Evolutionary conservation across 2,113 vertebrate genomes (phyloP), one percentile per base, ranked within the genome.

Genomic region (Menura novaehollandiae): DNA sequence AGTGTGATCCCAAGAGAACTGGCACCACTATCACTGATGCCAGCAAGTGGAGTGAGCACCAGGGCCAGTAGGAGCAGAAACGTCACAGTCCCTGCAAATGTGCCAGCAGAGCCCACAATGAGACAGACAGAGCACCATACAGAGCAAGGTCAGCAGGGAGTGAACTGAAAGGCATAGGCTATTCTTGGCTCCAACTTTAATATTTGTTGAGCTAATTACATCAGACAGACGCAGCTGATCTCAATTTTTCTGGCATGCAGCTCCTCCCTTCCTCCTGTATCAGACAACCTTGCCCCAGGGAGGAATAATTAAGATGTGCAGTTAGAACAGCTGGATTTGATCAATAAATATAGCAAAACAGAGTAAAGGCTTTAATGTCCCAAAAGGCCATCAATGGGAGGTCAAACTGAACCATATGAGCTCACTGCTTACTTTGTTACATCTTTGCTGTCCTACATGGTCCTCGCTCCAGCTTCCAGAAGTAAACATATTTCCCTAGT

Each of bases 1-100:
- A 3, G 4, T 72, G 53, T 7, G 13, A 76, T 33, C 53, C 49
- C 49, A 72, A n/a, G 27, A 35, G 16, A 80, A 63, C 13, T 0
- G 0, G 10, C 15, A n/a, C 7, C 39, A 20, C 28, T 23, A 19
- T 58, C 13, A 20, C 2, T 0, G 0, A 8, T 66, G 58, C 53
- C 51, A 51, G 33, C 0, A 1, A 72, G 18, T 17, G 17, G 28
- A 93, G 19, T 13, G 32, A 44, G 51, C 2, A 2, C 14, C 1
- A 2, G 19, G 11, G 21, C 30, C 32, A 19, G 2, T 1, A 71
- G 62, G 47, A 89, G 27, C 44, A 73, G 51, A 58, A 67, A 49
- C 1, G 1, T 22, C 51, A 28, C 9, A 37, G 27, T 9, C 62
- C n/a, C 59, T 46, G 37, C 41, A 24, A 27, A 44, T 3, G 5